Conservation (phyloP, 2,888 invertebrate species). For the Agrochola macilenta region DNA sequence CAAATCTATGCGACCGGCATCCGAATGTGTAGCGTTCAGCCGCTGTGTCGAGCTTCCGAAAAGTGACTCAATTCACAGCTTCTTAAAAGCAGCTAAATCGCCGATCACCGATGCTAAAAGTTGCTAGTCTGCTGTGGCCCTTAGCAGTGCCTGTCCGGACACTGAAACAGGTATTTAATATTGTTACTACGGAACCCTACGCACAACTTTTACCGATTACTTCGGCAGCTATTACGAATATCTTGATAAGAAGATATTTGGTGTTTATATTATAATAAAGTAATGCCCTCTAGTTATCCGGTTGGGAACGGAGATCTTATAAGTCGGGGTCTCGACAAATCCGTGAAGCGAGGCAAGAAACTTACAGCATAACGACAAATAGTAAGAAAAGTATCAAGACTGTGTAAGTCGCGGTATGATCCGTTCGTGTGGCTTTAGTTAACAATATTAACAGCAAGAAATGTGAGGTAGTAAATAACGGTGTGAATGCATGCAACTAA, state of each 20-base stretch:
- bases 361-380: slow-evolving; percentile 29
- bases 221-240: not conserved
- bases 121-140: too few relatives aligned
- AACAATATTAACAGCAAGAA: not conserved
- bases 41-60: too few relatives aligned
- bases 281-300: slow-evolving; percentile 48
- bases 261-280: slow-evolving; percentile 35
- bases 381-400: slow-evolving; percentile 31
- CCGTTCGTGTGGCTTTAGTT: slow-evolving; percentile 35
- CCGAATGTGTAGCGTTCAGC: too few relatives aligned
- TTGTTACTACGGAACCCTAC: slow-evolving; percentile 18
- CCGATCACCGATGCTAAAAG: too few relatives aligned
- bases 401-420: slow-evolving; percentile 44
- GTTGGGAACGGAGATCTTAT: slow-evolving; percentile 38
- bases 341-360: slow-evolving; percentile 51
- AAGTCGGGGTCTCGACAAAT: slow-evolving; percentile 53
- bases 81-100: too few relatives aligned
- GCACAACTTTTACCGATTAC: not conserved
- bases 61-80: too few relatives aligned
- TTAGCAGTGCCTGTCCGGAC: too few relatives aligned
- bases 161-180: not conserved
- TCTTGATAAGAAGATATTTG: slow-evolving; percentile 7
- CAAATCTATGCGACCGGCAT: too few relatives aligned
- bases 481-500: slow-evolving; percentile 32
- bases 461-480: slow-evolving; percentile 30